phyloP scores from a whole-genome alignment of 53 echinoderm and acorn worm species.

The Astropecten irregularis region DNA sequence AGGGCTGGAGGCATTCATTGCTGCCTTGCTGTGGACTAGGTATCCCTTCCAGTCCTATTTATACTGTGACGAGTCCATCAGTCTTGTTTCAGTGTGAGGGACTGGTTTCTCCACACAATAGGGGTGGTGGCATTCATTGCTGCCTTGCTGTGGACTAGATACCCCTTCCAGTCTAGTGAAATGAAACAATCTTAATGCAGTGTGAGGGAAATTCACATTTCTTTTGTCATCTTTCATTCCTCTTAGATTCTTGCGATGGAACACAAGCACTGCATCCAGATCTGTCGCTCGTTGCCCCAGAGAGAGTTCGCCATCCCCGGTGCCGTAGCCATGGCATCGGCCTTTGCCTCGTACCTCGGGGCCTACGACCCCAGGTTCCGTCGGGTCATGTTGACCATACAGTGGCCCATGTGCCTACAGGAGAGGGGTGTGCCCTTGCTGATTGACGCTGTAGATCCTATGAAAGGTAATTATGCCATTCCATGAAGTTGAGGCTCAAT shows the following conservation, averaged over 20 bases:
- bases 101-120: no score
- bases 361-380: conserved; percentile 93
- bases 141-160: no score
- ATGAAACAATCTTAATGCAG: no score
- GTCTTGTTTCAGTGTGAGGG: no score
- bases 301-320: conserved; percentile 94
- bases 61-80: no score
- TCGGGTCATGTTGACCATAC: conserved; percentile 89
- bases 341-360: conserved; percentile 91
- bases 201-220: no score
- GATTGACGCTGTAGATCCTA: conserved; percentile 95
- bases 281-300: conserved; percentile 89
- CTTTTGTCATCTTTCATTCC: neutral
- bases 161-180: no score
- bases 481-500: no score
- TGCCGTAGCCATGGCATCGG: conserved; percentile 88
- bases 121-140: no score
- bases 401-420: conserved; percentile 94
- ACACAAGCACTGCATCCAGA: conserved; percentile 95
- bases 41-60: no score
- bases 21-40: no score
- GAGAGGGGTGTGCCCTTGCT: conserved; percentile 96
- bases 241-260: conserved; percentile 87
- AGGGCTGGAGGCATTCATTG: no score
- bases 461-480: conserved; percentile 75